These are phyloP conservation scores for Ophiothrix spiculata DNA, from an alignment of 35 echinoderm and acorn worm genomes.

Conservation along the genomic window DNA sequence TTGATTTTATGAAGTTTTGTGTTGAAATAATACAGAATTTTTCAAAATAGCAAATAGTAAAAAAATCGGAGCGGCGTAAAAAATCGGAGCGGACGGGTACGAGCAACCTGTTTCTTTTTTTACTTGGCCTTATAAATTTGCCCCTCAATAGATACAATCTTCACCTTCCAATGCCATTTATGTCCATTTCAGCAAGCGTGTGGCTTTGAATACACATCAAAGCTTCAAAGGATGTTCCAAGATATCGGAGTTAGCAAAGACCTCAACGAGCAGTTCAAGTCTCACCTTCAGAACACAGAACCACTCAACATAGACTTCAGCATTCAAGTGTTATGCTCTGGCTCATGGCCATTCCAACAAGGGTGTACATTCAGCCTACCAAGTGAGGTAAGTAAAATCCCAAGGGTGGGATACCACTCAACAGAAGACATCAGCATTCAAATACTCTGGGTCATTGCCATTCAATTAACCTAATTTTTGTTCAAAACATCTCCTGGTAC, in stretches of 20 bases:
- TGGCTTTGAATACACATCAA: slow-evolving; percentile 98
- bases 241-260: slow-evolving; percentile 96
- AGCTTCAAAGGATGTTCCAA: slow-evolving; percentile 95
- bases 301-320: slow-evolving; percentile 91
- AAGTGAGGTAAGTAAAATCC: slow-evolving; percentile 65
- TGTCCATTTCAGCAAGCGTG: slow-evolving; percentile 99
- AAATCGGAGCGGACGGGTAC: too few relatives aligned
- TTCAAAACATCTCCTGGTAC: too few relatives aligned
- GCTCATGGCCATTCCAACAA: slow-evolving; percentile 94
- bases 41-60: too few relatives aligned
- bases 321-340: slow-evolving; percentile 93
- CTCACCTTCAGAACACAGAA: slow-evolving; percentile 79
- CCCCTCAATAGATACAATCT: too few relatives aligned
- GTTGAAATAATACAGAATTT: too few relatives aligned
- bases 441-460: neutral
- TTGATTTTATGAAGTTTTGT: too few relatives aligned
- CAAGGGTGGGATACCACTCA: neutral
- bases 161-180: too few relatives aligned
- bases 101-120: too few relatives aligned
- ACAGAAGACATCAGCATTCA: neutral
- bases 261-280: slow-evolving; percentile 90
- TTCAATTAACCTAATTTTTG: too few relatives aligned
- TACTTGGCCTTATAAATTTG: too few relatives aligned
- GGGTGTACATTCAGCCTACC: slow-evolving; percentile 84
- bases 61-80: too few relatives aligned